Conservation (phyloP, 2,113 vertebrate genomes). For the Nerophis lumbriciformis region DNA sequence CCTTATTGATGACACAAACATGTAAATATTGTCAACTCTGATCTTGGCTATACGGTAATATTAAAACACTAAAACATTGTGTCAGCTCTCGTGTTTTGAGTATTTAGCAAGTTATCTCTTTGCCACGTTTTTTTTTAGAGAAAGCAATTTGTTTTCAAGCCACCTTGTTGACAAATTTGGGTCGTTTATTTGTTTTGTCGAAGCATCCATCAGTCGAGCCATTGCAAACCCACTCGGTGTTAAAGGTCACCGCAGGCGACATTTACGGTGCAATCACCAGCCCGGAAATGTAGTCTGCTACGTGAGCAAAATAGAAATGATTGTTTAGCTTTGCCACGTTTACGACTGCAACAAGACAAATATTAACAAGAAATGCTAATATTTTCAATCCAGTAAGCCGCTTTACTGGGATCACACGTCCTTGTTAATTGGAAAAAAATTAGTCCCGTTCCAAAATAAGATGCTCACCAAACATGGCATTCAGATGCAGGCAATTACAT, state of each 20-base stretch:
- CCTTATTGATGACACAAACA: too few species aligned
- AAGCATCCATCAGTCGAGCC: conserved; percentile 23
- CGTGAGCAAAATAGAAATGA: conserved; percentile 40
- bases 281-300: conserved; percentile 15
- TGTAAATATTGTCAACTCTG: too few species aligned
- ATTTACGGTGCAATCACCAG: conserved; percentile 37
- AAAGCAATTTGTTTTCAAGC: background rate
- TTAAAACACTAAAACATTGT: background rate
- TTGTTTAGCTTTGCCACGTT: conserved; percentile 21
- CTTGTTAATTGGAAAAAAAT: conserved; percentile 22
- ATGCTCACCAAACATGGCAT: conserved; percentile 22
- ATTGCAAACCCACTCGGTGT: conserved; percentile 23
- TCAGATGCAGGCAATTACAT: conserved; percentile 21
- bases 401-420: conserved; percentile 24
- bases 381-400: conserved; percentile 39
- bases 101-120: background rate
- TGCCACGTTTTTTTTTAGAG: background rate
- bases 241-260: conserved; percentile 23
- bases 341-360: too few species aligned
- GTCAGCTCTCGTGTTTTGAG: too few species aligned
- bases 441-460: background rate
- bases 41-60: background rate
- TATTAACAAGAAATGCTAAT: conserved; percentile 31
- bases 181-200: conserved; percentile 27
- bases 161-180: conserved; percentile 4